phyloP scores from a whole-genome alignment of 2,113 vertebrate species.

The Notarius lentiginosus region DNA sequence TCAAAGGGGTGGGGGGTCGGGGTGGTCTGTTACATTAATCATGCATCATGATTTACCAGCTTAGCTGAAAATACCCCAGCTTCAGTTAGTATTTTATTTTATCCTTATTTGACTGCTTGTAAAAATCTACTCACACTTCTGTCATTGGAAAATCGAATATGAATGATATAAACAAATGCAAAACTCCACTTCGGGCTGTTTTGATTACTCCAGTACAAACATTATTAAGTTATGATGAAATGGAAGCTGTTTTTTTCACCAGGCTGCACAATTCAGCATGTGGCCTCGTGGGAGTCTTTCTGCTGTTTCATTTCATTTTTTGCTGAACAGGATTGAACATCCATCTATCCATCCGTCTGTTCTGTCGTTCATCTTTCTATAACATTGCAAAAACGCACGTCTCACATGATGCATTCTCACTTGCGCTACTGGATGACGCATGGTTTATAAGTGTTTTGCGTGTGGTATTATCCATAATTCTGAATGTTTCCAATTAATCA shows the following conservation, averaged over 20 bases:
- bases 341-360: neutral
- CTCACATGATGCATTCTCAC: neutral
- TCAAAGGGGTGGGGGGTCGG: no score
- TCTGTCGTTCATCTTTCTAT: neutral
- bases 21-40: neutral
- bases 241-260: neutral
- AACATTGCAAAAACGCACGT: neutral
- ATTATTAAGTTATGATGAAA: neutral
- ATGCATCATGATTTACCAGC: neutral
- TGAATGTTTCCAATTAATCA: neutral
- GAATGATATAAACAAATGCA: neutral
- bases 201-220: neutral
- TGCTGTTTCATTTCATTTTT: neutral
- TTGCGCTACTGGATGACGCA: neutral
- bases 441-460: neutral
- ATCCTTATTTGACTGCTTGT: neutral
- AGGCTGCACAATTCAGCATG: neutral
- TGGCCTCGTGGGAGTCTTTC: neutral
- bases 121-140: neutral
- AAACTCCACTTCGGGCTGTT: neutral
- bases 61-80: neutral
- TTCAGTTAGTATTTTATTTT: neutral
- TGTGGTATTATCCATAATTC: neutral
- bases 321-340: neutral
- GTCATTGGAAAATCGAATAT: neutral